Base-by-base conservation (phyloP, 1,140 invertebrate species). In the Aphaenogaster floridana region DNA sequence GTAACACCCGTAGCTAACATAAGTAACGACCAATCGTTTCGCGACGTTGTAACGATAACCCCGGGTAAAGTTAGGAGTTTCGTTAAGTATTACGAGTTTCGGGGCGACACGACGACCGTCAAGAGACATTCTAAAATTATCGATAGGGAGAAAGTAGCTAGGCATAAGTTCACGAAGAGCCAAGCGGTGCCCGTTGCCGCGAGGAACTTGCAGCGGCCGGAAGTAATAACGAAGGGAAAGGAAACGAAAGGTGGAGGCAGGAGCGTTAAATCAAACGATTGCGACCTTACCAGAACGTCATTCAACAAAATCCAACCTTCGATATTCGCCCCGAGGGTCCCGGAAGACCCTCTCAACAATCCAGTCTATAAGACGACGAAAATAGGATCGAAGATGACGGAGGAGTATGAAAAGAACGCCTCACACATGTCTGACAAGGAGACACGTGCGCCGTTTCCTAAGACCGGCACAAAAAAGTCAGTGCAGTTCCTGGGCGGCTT, bases 51-150 rank as follows among this genome's bases (percentile, higher is more conserved):
- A 90, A 90, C 92, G 61, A 95, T 95, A 93, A 89, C 88, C 77
- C 94, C 94, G 13, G 95, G 95, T 94, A 95, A 93, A 88, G 95
- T 95, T 94, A 95, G 88, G 64, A 95, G 85, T 77, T 95, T 94
- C 72, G 92, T 95, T 83, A 92, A 94, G 66, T 94, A 94, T 86
- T 95, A 95, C 87, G 95, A 95, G 86, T 92, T 94, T 85, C 91
- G 93, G 66, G 84, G 71, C 34, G 92, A 95, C 77, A 90, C 87
- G 79, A 89, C 89, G 50, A 85, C 61, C 74, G 52, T 66, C 71
- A 86, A 85, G 74, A 74, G 78, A 78, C 66, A 93, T 91, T 93
- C 89, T 87, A 93, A 91, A 92, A 83, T 57, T 90, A 91, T 86
- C 86, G 86, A 91, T 92, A 92, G 79, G 50, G 68, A 87, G n/a